Conservation (phyloP, 2,888 invertebrate genomes). For the Ophion slaviceki region DNA sequence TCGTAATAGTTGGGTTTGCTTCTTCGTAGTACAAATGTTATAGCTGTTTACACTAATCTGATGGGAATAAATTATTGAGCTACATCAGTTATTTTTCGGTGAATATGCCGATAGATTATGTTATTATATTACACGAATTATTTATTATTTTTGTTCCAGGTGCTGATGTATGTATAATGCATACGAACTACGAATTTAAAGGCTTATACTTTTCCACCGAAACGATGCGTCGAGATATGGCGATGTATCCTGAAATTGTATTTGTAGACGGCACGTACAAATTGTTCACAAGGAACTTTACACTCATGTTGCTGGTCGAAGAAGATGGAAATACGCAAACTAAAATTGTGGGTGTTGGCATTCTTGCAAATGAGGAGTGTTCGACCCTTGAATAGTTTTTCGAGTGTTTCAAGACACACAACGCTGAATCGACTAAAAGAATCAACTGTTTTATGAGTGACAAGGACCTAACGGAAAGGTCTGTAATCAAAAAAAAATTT, state of each 20-base stretch:
- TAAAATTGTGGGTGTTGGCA: conserved; percentile 52
- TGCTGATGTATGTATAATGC: too few species aligned
- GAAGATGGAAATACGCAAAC: conserved; percentile 58
- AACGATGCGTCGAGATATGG: conserved; percentile 56
- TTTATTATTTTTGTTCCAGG: too few species aligned
- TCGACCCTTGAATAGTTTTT: conserved; percentile 57
- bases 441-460: conserved; percentile 63
- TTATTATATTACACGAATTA: too few species aligned
- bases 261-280: conserved; percentile 66
- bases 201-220: conserved; percentile 56
- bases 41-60: too few species aligned
- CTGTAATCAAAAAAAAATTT: conserved; percentile 26
- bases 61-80: too few species aligned
- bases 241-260: conserved; percentile 55
- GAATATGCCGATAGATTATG: too few species aligned
- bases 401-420: conserved; percentile 48
- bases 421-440: conserved; percentile 36
- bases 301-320: conserved; percentile 57
- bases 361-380: conserved; percentile 58
- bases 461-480: conserved; percentile 60
- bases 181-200: not conserved
- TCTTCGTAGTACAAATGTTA: too few species aligned
- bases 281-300: conserved; percentile 52
- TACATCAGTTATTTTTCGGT: too few species aligned
- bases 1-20: too few species aligned